A percentile compares a stretch with the other conserved stretches of the same genome.
Evolutionary conservation across 2,113 vertebrate species (phyloP).

Genomic region (Probosciger aterrimus): DNA sequence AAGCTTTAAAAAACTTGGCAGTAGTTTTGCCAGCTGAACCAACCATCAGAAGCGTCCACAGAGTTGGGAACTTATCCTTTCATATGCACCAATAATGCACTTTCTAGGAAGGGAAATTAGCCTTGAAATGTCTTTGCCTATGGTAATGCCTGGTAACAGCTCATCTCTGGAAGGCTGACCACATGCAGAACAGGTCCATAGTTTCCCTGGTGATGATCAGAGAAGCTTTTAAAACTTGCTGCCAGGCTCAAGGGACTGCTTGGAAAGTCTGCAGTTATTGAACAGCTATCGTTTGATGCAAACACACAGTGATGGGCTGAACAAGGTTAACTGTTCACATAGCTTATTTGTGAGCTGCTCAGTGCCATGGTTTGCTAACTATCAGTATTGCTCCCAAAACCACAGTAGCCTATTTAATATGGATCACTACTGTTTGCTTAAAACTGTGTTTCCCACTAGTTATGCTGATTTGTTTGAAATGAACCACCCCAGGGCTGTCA

Average conservation of each 20-base stretch:
- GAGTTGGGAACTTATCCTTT: background rate
- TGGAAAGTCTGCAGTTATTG: constrained; percentile 21
- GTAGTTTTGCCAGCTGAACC: background rate
- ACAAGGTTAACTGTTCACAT: background rate
- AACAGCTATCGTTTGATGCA: constrained; percentile 39
- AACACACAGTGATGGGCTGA: background rate
- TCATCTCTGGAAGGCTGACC: constrained; percentile 9
- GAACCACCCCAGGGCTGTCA: background rate
- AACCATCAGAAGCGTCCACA: background rate
- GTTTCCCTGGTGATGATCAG: constrained; percentile 51
- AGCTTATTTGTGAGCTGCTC: background rate
- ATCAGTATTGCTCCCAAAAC: background rate
- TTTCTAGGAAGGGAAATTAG: background rate
- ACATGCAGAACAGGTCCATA: background rate
- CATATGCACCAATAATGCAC: background rate
- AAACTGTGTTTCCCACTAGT: background rate
- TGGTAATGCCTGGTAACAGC: constrained; percentile 7
- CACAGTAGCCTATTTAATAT: background rate
- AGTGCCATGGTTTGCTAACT: background rate
- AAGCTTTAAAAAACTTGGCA: background rate
- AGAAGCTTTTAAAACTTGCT: constrained; percentile 31
- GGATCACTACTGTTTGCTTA: background rate
- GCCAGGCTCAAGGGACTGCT: constrained; percentile 8
- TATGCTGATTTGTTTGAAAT: background rate
- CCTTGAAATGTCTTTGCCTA: constrained; percentile 24